Evolutionary conservation across 2,888 invertebrate genomes (phyloP).

Genomic region (Apotomis turbidana): DNA sequence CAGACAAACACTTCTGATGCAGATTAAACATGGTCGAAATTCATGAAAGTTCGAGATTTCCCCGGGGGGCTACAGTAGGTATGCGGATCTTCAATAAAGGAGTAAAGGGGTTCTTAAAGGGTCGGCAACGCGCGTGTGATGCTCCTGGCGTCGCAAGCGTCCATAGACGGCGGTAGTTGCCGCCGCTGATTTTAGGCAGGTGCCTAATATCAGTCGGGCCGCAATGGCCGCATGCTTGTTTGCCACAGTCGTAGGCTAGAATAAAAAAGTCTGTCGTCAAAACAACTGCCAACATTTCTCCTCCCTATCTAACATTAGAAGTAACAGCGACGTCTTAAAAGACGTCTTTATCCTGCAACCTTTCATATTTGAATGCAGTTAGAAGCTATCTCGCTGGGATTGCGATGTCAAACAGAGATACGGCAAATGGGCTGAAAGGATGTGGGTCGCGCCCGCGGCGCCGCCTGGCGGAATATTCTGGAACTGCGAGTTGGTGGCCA

Average conservation of each 20-base stretch:
- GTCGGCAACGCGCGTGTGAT: too few species aligned
- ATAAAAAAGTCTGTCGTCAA: neutral
- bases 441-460: conserved; percentile 74
- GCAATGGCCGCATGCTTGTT: too few species aligned
- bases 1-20: too few species aligned
- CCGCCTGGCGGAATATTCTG: conserved; percentile 44
- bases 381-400: conserved; percentile 60
- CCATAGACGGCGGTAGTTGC: too few species aligned
- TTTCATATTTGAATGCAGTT: conserved; percentile 43
- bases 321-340: conserved; percentile 17
- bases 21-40: too few species aligned
- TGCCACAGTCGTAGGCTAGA: neutral
- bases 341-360: conserved; percentile 24
- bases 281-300: neutral
- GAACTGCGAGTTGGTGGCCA: neutral
- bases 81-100: too few species aligned
- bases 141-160: too few species aligned
- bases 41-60: too few species aligned
- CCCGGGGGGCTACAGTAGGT: too few species aligned
- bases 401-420: conserved; percentile 81
- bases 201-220: too few species aligned
- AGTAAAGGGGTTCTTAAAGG: too few species aligned
- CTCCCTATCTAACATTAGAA: neutral
- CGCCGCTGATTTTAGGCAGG: too few species aligned
- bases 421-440: conserved; percentile 75